Percentiles rank a stretch among this genome's conserved stretches.
phyloP scores from a whole-genome alignment of 2,888 invertebrate species.

The Aphodius sticticus region DNA sequence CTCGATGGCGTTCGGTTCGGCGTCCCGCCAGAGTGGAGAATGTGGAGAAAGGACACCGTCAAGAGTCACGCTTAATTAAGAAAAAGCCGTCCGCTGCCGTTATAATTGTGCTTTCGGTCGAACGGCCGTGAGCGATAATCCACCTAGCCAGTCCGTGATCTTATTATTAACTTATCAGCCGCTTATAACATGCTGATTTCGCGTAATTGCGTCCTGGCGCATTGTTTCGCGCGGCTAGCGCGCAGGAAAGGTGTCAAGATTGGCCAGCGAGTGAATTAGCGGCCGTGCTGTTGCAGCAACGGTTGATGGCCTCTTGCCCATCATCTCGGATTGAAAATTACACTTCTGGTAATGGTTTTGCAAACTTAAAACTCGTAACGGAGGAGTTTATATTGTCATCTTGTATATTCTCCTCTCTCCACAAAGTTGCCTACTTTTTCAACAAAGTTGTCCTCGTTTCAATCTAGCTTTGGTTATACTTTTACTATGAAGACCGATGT shows the following conservation, averaged over 20 bases:
- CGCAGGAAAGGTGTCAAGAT: neutral
- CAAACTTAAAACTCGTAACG: neutral
- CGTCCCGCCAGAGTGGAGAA: neutral
- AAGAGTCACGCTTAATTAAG: conserved; percentile 16
- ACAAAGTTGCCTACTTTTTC: too few relatives aligned
- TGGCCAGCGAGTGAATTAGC: neutral
- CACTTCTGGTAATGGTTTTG: neutral
- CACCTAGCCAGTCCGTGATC: neutral
- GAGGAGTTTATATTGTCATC: too few relatives aligned
- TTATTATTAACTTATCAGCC: neutral
- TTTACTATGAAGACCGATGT: too few relatives aligned
- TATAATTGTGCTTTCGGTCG: conserved; percentile 13
- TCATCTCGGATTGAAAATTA: neutral
- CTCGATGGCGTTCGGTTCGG: neutral
- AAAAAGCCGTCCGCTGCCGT: conserved; percentile 8
- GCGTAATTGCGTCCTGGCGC: neutral
- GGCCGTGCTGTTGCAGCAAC: neutral
- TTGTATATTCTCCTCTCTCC: too few relatives aligned
- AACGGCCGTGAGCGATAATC: neutral
- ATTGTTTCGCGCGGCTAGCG: neutral
- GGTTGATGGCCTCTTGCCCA: neutral
- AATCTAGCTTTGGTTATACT: too few relatives aligned
- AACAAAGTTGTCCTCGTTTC: too few relatives aligned
- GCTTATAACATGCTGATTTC: neutral
- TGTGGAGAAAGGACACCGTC: conserved; percentile 16